These are phyloP conservation scores for Pedetes capensis DNA, from an alignment of 2,113 vertebrate species.

Conservation along the genomic window DNA sequence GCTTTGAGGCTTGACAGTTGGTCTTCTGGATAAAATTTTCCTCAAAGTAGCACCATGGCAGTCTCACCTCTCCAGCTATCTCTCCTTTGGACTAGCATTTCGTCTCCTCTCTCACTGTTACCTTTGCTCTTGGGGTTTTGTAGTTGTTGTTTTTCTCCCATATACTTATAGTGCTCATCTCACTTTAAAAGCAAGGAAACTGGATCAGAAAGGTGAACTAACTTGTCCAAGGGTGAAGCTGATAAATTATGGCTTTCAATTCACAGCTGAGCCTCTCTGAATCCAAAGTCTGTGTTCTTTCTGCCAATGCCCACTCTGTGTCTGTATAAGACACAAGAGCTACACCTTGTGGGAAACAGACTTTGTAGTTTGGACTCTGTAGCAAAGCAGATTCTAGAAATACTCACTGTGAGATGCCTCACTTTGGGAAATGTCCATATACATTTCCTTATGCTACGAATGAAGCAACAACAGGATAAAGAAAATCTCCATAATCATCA, in stretches of 20 bases:
- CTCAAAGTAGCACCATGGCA: not conserved
- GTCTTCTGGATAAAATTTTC: not conserved
- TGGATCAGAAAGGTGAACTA: not conserved
- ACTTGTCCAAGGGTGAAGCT: not conserved
- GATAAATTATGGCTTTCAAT: not conserved
- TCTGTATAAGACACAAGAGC: not conserved
- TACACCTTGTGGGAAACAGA: not conserved
- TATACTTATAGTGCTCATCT: not conserved
- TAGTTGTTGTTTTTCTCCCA: not conserved
- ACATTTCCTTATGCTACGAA: slow-evolving; percentile 31
- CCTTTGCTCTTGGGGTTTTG: not conserved
- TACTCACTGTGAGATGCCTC: not conserved
- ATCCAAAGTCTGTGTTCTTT: not conserved
- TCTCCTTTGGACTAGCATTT: not conserved
- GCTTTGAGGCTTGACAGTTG: not conserved
- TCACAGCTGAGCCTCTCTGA: not conserved
- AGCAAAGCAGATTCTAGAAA: slow-evolving; percentile 7
- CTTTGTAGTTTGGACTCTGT: slow-evolving; percentile 20
- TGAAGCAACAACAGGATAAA: slow-evolving; percentile 36
- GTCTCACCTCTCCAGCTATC: not conserved
- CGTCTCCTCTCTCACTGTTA: not conserved
- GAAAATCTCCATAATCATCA: slow-evolving; percentile 56
- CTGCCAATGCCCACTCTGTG: not conserved
- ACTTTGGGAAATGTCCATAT: not conserved
- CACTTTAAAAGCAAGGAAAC: not conserved